Percentiles rank a stretch among this genome's conserved stretches.
Evolutionary conservation across 2,113 vertebrate species (phyloP).

Genomic region (Tautogolabrus adspersus): DNA sequence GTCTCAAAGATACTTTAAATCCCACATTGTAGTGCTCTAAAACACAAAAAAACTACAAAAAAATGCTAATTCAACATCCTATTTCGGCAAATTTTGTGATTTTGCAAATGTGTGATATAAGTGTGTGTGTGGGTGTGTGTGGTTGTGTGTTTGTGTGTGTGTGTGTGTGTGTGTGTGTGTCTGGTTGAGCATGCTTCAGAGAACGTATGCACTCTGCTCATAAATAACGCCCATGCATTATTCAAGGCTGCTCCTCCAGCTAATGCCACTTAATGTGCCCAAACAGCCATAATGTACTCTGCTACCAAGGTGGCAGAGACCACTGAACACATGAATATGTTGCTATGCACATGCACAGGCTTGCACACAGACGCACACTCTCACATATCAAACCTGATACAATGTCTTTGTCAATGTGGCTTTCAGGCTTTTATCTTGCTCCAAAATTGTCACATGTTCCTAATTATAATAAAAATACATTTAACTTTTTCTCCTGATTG

Average conservation of each 20-base stretch:
- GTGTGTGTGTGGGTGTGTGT: slow-evolving; percentile 15
- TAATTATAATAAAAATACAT: slow-evolving; percentile 47
- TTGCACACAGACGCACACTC: slow-evolving; percentile 10
- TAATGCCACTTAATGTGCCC: slow-evolving; percentile 79
- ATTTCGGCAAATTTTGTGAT: too few relatives aligned
- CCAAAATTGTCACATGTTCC: slow-evolving; percentile 45
- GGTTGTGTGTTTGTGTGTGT: background rate
- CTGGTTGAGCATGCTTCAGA: slow-evolving; percentile 57
- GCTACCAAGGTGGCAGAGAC: slow-evolving; percentile 66
- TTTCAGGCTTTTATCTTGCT: slow-evolving; percentile 40
- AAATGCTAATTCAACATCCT: too few relatives aligned
- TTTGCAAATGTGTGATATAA: too few relatives aligned
- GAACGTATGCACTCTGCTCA: slow-evolving; percentile 71
- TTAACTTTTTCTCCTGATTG: slow-evolving; percentile 37
- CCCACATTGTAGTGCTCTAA: too few relatives aligned
- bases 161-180: slow-evolving; percentile 22
- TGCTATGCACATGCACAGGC: slow-evolving; percentile 21
- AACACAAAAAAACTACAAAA: too few relatives aligned
- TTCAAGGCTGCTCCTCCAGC: slow-evolving; percentile 72
- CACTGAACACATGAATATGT: slow-evolving; percentile 12
- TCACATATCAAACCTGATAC: slow-evolving; percentile 33
- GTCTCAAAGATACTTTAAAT: background rate
- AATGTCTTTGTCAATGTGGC: slow-evolving; percentile 35
- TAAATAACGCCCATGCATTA: slow-evolving; percentile 78
- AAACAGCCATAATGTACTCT: slow-evolving; percentile 75